These are phyloP conservation scores for Corythucha ciliata DNA, from an alignment of 2,888 invertebrate species.

Conservation along the genomic window DNA sequence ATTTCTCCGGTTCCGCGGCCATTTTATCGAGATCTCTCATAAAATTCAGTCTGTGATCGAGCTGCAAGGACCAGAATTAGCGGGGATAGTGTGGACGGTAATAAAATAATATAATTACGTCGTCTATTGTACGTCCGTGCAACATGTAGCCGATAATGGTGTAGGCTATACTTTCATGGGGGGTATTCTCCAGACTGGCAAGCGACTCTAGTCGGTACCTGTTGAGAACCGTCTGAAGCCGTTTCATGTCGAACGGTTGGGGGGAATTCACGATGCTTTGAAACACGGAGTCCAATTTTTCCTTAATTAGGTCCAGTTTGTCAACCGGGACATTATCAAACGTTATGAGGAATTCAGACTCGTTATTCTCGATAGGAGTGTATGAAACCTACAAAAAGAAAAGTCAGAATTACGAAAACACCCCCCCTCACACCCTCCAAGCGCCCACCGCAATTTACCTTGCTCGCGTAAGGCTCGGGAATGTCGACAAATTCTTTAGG, in stretches of 20 bases:
- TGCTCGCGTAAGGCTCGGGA: slow-evolving; percentile 69
- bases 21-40: slow-evolving; percentile 53
- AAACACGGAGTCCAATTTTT: slow-evolving; percentile 46
- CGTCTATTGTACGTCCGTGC: slow-evolving; percentile 62
- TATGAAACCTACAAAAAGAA: slow-evolving; percentile 51
- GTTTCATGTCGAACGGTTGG: slow-evolving; percentile 60
- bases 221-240: slow-evolving; percentile 62
- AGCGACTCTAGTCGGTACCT: slow-evolving; percentile 59
- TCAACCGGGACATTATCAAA: slow-evolving; percentile 65
- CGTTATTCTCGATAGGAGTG: slow-evolving; percentile 62
- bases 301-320: slow-evolving; percentile 55
- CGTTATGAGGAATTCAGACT: slow-evolving; percentile 56
- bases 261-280: slow-evolving; percentile 43
- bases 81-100: neutral
- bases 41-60: slow-evolving; percentile 59
- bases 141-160: slow-evolving; percentile 73
- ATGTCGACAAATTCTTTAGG: slow-evolving; percentile 74
- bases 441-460: slow-evolving; percentile 46
- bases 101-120: slow-evolving; percentile 49
- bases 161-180: slow-evolving; percentile 67
- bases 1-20: slow-evolving; percentile 51
- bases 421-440: no score
- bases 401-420: slow-evolving; percentile 21
- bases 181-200: slow-evolving; percentile 62
- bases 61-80: slow-evolving; percentile 42